Percentiles rank a stretch among this genome's conserved stretches.
These are phyloP conservation scores for Melanotaenia parkinsoni DNA, from an alignment of 2,797 vertebrate genomes.

Conservation along the genomic window DNA sequence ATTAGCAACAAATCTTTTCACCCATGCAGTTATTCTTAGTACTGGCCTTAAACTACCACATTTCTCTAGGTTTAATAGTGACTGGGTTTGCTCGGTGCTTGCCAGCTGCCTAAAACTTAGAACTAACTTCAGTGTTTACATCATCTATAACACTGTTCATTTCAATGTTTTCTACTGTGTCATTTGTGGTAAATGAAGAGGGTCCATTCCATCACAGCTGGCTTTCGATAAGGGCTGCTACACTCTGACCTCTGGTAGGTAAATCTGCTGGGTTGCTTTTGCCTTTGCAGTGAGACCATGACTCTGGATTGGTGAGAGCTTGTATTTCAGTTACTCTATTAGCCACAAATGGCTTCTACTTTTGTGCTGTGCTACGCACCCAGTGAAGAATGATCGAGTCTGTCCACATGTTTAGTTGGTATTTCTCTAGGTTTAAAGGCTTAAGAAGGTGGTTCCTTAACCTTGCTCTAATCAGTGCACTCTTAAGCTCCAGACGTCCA, in stretches of 20 bases:
- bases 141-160: slow-evolving; percentile 1
- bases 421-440: slow-evolving; percentile 4
- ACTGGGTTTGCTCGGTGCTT: slow-evolving; percentile 18
- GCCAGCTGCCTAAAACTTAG: slow-evolving; percentile 16
- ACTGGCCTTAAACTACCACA: no score
- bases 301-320: background rate
- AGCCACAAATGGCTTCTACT: slow-evolving; percentile 32
- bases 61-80: background rate
- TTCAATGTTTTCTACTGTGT: background rate
- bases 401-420: slow-evolving; percentile 32
- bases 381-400: slow-evolving; percentile 32
- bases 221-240: background rate
- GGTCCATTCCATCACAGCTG: slow-evolving; percentile 18
- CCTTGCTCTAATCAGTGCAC: slow-evolving; percentile 39
- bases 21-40: no score
- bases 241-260: slow-evolving; percentile 4
- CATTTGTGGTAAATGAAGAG: background rate
- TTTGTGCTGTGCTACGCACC: slow-evolving; percentile 23
- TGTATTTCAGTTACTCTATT: slow-evolving; percentile 28
- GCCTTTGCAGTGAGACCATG: slow-evolving; percentile 7
- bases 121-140: slow-evolving; percentile 6
- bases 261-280: slow-evolving; percentile 10
- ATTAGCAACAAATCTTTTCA: no score
- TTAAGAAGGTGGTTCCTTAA: slow-evolving; percentile 18
- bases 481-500: slow-evolving; percentile 30